Evolutionary conservation across 2,113 vertebrate genomes (phyloP).

Genomic region (Heterocephalus glaber): DNA sequence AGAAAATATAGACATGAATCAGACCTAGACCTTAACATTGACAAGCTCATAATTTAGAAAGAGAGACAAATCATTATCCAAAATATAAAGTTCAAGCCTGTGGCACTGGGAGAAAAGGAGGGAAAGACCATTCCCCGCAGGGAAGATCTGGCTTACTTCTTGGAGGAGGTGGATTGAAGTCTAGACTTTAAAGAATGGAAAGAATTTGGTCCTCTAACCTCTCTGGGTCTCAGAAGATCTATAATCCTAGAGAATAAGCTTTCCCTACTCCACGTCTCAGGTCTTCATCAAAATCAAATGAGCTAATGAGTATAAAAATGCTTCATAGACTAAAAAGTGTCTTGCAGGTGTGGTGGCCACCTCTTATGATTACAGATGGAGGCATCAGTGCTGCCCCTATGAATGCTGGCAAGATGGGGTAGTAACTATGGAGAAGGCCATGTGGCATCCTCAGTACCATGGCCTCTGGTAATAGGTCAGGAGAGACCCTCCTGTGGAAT

Average conservation of each 20-base stretch:
- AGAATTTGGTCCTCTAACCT: neutral
- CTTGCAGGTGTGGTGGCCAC: neutral
- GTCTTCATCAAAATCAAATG: constrained; percentile 40
- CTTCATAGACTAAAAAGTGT: neutral
- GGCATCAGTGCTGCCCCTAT: neutral
- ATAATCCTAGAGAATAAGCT: neutral
- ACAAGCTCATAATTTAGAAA: constrained; percentile 31
- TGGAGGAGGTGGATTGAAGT: neutral
- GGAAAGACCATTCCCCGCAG: neutral
- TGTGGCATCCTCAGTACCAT: neutral
- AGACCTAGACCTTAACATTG: constrained; percentile 31
- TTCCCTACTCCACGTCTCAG: neutral
- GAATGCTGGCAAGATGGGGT: neutral
- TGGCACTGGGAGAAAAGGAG: neutral
- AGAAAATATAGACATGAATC: constrained; percentile 50
- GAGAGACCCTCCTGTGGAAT: neutral
- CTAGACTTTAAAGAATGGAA: neutral
- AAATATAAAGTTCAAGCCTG: neutral
- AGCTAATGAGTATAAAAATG: neutral
- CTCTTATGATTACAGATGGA: neutral
- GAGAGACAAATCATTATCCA: neutral
- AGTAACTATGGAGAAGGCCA: neutral
- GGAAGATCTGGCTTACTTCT: neutral
- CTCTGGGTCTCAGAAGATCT: neutral
- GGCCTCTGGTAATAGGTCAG: neutral